Base-by-base conservation (phyloP, 2,888 invertebrate genomes). In the Cataglyphis albicans region DNA sequence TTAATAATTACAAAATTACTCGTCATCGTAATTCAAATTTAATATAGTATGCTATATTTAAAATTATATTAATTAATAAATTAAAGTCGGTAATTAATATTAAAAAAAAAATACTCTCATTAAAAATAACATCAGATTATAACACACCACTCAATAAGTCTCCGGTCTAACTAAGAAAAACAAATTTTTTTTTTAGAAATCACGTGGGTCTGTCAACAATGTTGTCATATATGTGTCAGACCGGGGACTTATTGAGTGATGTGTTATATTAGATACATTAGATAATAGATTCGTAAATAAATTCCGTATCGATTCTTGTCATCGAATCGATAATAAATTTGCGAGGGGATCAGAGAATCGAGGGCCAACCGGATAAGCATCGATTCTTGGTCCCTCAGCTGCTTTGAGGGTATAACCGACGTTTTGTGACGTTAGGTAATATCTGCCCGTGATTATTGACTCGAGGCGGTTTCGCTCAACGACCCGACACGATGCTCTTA, bases 361-460 rank as follows among this genome's bases (percentile, higher is more conserved):
- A 68, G 78, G 44, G 59, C 44, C 25, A 80, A 59, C 18, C 29
- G 35, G 44, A 59, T 57, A 21, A 76, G 21, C 76, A 29, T 68
- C 52, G 75, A 64, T 25, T 21, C 35, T 48, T 48, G 38, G 12
- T 25, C 35, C 5, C 67, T 52, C 38, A 32, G 44, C 32, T 12
- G 59, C 78, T 80, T 80, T 68, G 72, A 80, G 59, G 25, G 25
- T 35, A 59, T 32, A 41, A 44, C 21, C 68, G 61, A 59, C 80
- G 76, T 63, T 81, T 81, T 76, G 63, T 64, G 64, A 75, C 63
- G 78, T 0, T 18, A n/a, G 76, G 15, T 81, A 81, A 81, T 57
- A 75, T 75, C 63, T 72, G 25, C 32, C n/a, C 52, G 55, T 81
- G 76, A 81, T 75, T 81, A 75, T 81, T 81, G 81, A 81, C 81